phyloP scores from a whole-genome alignment of 2,113 vertebrate genomes.

The Misgurnus anguillicaudatus region DNA sequence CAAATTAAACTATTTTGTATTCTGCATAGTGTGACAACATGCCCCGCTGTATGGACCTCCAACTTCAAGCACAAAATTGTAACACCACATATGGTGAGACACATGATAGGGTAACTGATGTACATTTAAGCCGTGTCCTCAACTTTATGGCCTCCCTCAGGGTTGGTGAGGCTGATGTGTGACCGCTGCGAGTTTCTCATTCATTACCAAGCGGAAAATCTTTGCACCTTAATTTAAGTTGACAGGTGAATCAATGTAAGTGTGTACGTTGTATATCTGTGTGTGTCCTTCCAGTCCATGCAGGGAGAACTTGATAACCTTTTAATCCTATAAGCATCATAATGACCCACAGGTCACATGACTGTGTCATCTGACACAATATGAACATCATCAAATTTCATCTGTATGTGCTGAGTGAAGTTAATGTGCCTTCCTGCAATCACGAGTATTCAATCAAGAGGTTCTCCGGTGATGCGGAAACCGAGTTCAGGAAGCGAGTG shows the following conservation, averaged over 20 bases:
- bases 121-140: not conserved
- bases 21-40: too few relatives aligned
- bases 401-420: slow-evolving; percentile 58
- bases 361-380: slow-evolving; percentile 10
- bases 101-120: not conserved
- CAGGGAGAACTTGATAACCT: slow-evolving; percentile 37
- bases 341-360: not conserved
- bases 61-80: not conserved
- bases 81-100: too few relatives aligned
- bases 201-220: slow-evolving; percentile 21
- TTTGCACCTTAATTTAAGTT: slow-evolving; percentile 9
- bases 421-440: slow-evolving; percentile 57
- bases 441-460: slow-evolving; percentile 47
- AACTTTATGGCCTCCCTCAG: not conserved
- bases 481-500: slow-evolving; percentile 68
- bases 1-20: too few relatives aligned
- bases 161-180: slow-evolving; percentile 7
- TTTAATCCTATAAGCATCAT: slow-evolving; percentile 41
- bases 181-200: not conserved
- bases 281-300: not conserved
- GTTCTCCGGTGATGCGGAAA: slow-evolving; percentile 64
- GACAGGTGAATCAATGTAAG: slow-evolving; percentile 8
- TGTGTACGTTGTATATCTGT: slow-evolving; percentile 24
- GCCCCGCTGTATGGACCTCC: too few relatives aligned
- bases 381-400: slow-evolving; percentile 15